Percentiles rank a stretch among this genome's conserved stretches.
Conservation (phyloP, 2,888 invertebrate species). For the Danaus chrysippus region DNA sequence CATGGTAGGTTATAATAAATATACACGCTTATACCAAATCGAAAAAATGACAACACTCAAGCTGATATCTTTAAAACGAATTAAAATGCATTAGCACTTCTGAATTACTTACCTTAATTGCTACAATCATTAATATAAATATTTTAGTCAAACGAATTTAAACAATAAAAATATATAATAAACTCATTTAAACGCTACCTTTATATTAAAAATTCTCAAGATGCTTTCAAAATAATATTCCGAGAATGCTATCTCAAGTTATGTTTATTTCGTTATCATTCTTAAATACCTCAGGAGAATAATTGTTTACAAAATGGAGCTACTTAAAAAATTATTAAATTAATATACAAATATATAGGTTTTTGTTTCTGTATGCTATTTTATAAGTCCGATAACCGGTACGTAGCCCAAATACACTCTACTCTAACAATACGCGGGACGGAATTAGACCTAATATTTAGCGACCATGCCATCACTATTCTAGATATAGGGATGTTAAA, state of each 20-base stretch:
- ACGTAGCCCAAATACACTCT: background rate
- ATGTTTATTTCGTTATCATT: too few species aligned
- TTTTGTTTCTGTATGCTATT: background rate
- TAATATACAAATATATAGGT: too few species aligned
- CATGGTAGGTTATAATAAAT: background rate
- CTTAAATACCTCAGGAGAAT: too few species aligned
- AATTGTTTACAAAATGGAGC: too few species aligned
- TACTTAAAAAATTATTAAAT: too few species aligned
- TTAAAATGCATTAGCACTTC: constrained; percentile 1
- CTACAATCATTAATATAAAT: constrained; percentile 2
- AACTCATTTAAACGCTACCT: too few species aligned
- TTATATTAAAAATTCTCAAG: too few species aligned
- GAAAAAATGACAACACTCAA: constrained; percentile 2
- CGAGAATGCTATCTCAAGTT: too few species aligned
- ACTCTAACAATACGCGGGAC: constrained; percentile 61
- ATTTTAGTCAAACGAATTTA: background rate
- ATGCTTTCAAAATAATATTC: too few species aligned
- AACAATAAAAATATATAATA: too few species aligned
- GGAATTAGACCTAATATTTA: constrained; percentile 67
- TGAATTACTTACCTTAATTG: constrained; percentile 9
- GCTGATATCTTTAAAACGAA: constrained; percentile 13
- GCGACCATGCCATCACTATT: constrained; percentile 45
- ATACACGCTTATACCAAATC: background rate
- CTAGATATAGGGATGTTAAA: constrained; percentile 33
- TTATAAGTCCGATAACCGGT: background rate